Percentiles rank a stretch among this genome's conserved stretches.
Evolutionary conservation across 2,113 vertebrate genomes (phyloP).

Genomic region (Laticauda colubrina): DNA sequence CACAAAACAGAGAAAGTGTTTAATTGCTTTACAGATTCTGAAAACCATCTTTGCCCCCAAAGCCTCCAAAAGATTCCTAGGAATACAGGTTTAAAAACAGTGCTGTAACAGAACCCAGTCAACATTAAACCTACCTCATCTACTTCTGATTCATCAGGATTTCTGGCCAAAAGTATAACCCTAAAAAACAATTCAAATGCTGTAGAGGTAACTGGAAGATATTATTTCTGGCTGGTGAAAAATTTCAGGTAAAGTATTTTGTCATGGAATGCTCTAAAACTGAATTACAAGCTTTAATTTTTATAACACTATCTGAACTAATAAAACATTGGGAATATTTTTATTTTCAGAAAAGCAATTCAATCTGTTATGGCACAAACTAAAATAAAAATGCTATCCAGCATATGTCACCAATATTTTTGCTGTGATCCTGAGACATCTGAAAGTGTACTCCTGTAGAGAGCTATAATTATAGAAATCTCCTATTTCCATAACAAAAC

Average conservation of each 20-base stretch:
- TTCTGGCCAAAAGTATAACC: not conserved
- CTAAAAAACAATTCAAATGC: not conserved
- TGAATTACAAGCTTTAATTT: not conserved
- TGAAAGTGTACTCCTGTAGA: not conserved
- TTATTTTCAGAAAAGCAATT: not conserved
- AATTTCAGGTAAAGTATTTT: not conserved
- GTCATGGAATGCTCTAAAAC: not conserved
- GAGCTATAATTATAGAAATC: conserved; percentile 28
- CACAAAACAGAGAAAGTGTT: not conserved
- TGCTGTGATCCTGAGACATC: not conserved
- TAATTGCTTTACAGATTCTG: not conserved
- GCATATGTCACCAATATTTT: not conserved
- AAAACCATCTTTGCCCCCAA: not conserved
- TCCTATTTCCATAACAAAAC: not conserved
- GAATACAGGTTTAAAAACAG: not conserved
- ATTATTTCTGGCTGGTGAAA: not conserved
- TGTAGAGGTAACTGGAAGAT: not conserved
- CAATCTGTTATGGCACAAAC: not conserved
- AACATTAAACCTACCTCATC: not conserved
- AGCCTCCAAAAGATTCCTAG: not conserved
- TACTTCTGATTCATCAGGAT: not conserved
- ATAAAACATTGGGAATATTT: not conserved
- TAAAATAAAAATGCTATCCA: not conserved
- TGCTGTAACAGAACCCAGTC: not conserved
- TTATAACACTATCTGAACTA: not conserved